phyloP scores from a whole-genome alignment of 2,797 vertebrate species.

The Argyrosomus regius region DNA sequence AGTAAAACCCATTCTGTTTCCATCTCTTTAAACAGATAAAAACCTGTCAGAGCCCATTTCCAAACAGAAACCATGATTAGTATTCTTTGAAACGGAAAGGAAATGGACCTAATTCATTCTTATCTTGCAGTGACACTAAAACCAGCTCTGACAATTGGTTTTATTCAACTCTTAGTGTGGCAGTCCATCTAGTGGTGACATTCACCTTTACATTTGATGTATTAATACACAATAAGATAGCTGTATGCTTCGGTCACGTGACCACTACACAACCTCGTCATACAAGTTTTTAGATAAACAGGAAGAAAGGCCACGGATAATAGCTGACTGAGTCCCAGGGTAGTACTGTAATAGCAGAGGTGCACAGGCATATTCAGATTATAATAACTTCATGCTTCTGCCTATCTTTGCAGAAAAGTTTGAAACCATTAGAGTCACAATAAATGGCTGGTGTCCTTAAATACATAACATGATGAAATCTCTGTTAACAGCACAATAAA shows the following conservation, averaged over 20 bases:
- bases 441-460: conserved; percentile 57
- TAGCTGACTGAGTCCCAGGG: conserved; percentile 25
- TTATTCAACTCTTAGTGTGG: conserved; percentile 52
- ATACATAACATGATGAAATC: conserved; percentile 36
- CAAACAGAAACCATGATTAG: conserved; percentile 51
- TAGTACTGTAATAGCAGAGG: conserved; percentile 4
- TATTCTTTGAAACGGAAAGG: conserved; percentile 45
- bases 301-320: conserved; percentile 33
- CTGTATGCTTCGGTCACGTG: not conserved
- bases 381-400: conserved; percentile 60
- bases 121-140: conserved; percentile 44
- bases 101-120: conserved; percentile 29
- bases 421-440: conserved; percentile 52
- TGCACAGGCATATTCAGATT: conserved; percentile 36
- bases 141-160: conserved; percentile 41
- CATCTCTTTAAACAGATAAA: conserved; percentile 58
- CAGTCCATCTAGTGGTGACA: conserved; percentile 67
- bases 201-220: conserved; percentile 57
- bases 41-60: conserved; percentile 42
- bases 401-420: conserved; percentile 57
- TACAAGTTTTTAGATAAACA: conserved; percentile 27
- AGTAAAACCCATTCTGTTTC: conserved; percentile 39
- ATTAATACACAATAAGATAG: conserved; percentile 7
- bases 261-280: not conserved
- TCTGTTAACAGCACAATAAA: conserved; percentile 51